A percentile compares a stretch with the other conserved stretches of the same genome.
Conservation (phyloP, 92 coral and sea anemone genomes). For the Paragorgia papillata region DNA sequence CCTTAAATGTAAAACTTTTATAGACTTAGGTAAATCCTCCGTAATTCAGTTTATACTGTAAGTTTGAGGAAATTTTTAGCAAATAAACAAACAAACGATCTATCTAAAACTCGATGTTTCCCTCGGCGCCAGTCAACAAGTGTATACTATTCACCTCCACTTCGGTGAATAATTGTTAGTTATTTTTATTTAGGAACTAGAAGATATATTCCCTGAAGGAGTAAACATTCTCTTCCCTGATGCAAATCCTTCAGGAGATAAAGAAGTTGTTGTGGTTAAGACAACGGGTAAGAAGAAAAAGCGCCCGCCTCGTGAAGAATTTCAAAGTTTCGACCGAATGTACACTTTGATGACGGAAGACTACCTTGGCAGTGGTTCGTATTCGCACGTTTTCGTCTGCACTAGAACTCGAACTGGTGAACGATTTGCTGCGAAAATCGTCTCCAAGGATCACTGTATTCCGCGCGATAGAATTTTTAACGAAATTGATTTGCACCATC, state of each 20-base stretch:
- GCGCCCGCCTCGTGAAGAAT: constrained; percentile 43
- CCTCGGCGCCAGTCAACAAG: too few relatives aligned
- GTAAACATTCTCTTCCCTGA: constrained; percentile 24
- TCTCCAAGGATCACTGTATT: constrained; percentile 18
- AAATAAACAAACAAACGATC: too few relatives aligned
- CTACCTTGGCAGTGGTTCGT: constrained; percentile 43
- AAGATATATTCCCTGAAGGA: constrained; percentile 33
- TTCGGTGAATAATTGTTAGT: background rate
- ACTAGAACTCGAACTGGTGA: constrained; percentile 14
- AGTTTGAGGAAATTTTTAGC: background rate
- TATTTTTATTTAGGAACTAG: background rate
- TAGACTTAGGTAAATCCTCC: background rate
- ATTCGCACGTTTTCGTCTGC: constrained; percentile 36
- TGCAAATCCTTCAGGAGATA: background rate
- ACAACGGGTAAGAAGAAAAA: constrained; percentile 34
- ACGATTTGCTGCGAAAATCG: constrained; percentile 34
- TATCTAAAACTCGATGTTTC: too few relatives aligned
- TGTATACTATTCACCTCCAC: background rate
- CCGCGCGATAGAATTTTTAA: constrained; percentile 36
- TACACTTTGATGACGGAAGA: constrained; percentile 30
- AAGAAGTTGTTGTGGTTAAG: constrained; percentile 6
- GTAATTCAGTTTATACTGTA: background rate
- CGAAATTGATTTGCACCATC: constrained; percentile 43
- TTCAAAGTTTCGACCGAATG: constrained; percentile 33
- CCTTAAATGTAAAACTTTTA: background rate